A percentile compares a stretch with the other conserved stretches of the same genome.
Evolutionary conservation across 2,888 invertebrate genomes (phyloP).

Genomic region (Rapana venosa): DNA sequence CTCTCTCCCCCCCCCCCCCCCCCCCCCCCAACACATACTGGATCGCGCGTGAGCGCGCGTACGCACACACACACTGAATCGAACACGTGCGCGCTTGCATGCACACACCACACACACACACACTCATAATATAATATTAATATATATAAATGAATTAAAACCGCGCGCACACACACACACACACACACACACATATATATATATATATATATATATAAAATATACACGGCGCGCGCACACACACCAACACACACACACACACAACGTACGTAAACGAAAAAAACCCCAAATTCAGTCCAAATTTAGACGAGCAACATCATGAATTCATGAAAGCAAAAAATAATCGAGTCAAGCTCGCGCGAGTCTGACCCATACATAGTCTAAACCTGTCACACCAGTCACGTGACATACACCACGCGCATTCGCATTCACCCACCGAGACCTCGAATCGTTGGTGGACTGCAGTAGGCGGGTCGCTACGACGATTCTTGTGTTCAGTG

Average conservation of each 20-base stretch:
- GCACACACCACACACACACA: not conserved
- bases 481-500: not conserved
- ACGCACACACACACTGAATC: not conserved
- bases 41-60: not conserved
- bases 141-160: no score
- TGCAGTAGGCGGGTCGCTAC: not conserved
- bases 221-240: no score
- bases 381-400: not conserved
- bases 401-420: not conserved
- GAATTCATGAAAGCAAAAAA: not conserved
- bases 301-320: no score
- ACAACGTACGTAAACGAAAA: no score
- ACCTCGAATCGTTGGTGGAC: not conserved
- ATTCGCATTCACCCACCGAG: not conserved
- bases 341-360: not conserved
- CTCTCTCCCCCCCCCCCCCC: no score
- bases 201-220: no score
- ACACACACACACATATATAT: no score
- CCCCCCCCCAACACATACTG: no score
- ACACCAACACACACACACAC: no score
- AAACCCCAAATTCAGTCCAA: not conserved
- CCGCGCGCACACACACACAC: no score
- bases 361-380: slow-evolving; percentile 11
- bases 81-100: not conserved
- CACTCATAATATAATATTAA: no score